Evolutionary conservation across 1,140 invertebrate species (phyloP), one percentile per base, ranked within the genome.

Genomic region (Scaptodrosophila lebanonensis): DNA sequence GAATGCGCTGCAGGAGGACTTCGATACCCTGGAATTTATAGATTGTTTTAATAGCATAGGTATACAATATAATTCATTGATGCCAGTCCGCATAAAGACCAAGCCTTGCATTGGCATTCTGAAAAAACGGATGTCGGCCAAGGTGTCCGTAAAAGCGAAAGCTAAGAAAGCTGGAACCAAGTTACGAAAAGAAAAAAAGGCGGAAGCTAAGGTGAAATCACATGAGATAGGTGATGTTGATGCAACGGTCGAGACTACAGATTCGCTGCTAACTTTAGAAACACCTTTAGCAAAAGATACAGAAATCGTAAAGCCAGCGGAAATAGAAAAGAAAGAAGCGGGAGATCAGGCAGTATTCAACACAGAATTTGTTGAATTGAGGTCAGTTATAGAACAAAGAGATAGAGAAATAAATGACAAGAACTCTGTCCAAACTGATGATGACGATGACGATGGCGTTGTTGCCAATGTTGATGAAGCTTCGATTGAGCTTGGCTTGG

Each of bases 1-100:
- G 49, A 92, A 93, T 76, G 88, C 90, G 4, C 93, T 93, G 68
- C 86, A 90, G 13, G 89, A 92, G 65, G 92, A 93, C 1, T 93
- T 95, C 76, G 90, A 91, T 29, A 91, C 93, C 40, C 72, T 96
- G 35, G 92, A 94, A 75, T 91, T 90, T 50, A 88, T 95, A 1
- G 93, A 95, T 70, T 92, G 93, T 47, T 97, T 95, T 88, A 93
- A 93, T 38, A 93, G 93, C 68, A 91, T 96, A 51, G 89, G 91
- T 16, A 90, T 95, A 43, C 94, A 94, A 85, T 94, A 95, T 77
- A 91, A 92, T 66, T 88, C 91, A 7, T 88, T 95, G 47, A 92
- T 94, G 1, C 94, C 94, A 8, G 89, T 97, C 2, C 91, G 89
- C 88, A 93, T 96, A 38, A 94, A 93, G 88, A 94, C 92, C 0